phyloP scores from a whole-genome alignment of 2,888 invertebrate species.

The Zele albiditarsus region DNA sequence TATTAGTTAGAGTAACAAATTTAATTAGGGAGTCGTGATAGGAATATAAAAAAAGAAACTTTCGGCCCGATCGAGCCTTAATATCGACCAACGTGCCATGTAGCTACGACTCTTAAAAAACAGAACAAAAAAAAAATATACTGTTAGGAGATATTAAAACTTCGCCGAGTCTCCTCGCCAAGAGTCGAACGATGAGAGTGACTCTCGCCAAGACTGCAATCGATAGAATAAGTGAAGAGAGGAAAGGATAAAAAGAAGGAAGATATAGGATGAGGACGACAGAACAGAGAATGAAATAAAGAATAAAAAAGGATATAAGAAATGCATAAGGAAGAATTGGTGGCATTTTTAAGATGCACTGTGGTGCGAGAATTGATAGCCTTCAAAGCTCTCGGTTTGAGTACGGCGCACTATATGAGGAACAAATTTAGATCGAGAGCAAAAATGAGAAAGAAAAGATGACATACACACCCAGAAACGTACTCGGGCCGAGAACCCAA shows the following conservation, averaged over 20 bases:
- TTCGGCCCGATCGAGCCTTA: constrained; percentile 62
- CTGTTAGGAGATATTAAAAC: constrained; percentile 25
- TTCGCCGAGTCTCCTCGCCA: background rate
- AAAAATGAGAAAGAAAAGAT: background rate
- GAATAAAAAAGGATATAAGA: constrained; percentile 11
- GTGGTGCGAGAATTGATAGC: background rate
- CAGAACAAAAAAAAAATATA: constrained; percentile 33
- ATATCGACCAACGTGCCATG: constrained; percentile 63
- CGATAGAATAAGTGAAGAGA: constrained; percentile 48
- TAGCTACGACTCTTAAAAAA: constrained; percentile 49
- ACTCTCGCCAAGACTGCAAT: constrained; percentile 58
- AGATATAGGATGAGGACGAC: background rate
- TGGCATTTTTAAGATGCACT: background rate
- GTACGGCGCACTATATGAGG: background rate
- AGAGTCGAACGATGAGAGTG: constrained; percentile 45
- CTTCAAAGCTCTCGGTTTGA: background rate
- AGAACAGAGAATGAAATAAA: constrained; percentile 18
- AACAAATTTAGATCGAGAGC: constrained; percentile 14
- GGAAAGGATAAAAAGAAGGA: constrained; percentile 13
- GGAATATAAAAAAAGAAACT: constrained; percentile 45
- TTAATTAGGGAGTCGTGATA: constrained; percentile 58
- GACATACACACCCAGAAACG: background rate
- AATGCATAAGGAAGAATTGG: constrained; percentile 1
- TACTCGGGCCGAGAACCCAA: constrained; percentile 17
- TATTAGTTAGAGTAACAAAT: constrained; percentile 67